These are phyloP conservation scores for Ophion costatus DNA, from an alignment of 2,888 invertebrate species.

Conservation along the genomic window DNA sequence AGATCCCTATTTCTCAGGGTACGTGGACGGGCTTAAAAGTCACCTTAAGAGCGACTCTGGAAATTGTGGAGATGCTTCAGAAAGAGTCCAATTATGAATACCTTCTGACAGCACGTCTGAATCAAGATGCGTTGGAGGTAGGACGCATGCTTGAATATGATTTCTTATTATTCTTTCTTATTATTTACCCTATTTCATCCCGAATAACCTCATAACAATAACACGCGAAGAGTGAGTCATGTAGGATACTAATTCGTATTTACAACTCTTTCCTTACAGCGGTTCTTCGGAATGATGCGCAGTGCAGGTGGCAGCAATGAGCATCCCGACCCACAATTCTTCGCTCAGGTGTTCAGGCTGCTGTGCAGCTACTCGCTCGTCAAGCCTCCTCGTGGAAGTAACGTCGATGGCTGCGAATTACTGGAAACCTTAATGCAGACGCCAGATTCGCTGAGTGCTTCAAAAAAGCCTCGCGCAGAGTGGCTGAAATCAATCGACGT, in stretches of 20 bases:
- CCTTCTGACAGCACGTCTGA: constrained; percentile 54
- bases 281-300: constrained; percentile 52
- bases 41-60: constrained; percentile 47
- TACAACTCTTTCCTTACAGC: constrained; percentile 14
- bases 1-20: constrained; percentile 12
- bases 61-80: constrained; percentile 36
- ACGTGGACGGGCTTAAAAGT: constrained; percentile 47
- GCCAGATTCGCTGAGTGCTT: not conserved
- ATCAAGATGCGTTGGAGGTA: constrained; percentile 48
- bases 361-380: constrained; percentile 47
- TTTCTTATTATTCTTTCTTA: not conserved
- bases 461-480: not conserved
- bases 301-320: constrained; percentile 52
- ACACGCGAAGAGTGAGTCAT: too few species aligned
- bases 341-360: constrained; percentile 45
- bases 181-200: not conserved
- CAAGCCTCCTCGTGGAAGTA: constrained; percentile 56
- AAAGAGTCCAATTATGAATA: constrained; percentile 35
- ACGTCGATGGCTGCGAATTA: constrained; percentile 39
- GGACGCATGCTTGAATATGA: too few species aligned
- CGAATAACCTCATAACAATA: too few species aligned
- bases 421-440: not conserved
- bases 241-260: not conserved
- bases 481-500: not conserved
- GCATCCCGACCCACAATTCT: constrained; percentile 51